Conservation (phyloP, 2,888 invertebrate genomes). For the Drosophila paracracens region DNA sequence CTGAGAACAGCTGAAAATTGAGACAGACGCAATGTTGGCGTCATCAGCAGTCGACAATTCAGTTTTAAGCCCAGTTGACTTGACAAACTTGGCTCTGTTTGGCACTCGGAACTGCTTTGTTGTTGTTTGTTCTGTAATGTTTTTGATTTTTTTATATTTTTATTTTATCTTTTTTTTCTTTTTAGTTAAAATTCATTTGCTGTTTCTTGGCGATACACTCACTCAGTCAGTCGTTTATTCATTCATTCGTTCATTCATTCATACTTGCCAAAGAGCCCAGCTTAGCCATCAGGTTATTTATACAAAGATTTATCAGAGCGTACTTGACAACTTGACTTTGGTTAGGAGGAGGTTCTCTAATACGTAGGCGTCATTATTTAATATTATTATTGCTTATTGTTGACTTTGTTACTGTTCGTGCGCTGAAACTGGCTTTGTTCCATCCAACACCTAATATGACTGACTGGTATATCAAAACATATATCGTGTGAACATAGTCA, state of each 20-base stretch:
- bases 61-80: slow-evolving; percentile 44
- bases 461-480: slow-evolving; percentile 1
- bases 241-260: slow-evolving; percentile 45
- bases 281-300: slow-evolving; percentile 66
- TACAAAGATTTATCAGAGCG: slow-evolving; percentile 47
- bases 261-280: slow-evolving; percentile 35
- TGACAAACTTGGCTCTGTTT: slow-evolving; percentile 74
- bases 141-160: slow-evolving; percentile 5
- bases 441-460: slow-evolving; percentile 11
- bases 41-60: slow-evolving; percentile 55
- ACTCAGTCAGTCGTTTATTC: slow-evolving; percentile 51
- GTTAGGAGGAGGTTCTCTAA: slow-evolving; percentile 24
- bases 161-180: slow-evolving; percentile 38
- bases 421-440: slow-evolving; percentile 14
- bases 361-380: slow-evolving; percentile 55
- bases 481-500: background rate
- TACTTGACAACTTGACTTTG: slow-evolving; percentile 66
- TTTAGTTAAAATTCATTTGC: slow-evolving; percentile 59
- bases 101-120: slow-evolving; percentile 69
- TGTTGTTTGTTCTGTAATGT: slow-evolving; percentile 43
- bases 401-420: slow-evolving; percentile 12
- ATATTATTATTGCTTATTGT: slow-evolving; percentile 35
- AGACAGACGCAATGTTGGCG: slow-evolving; percentile 63
- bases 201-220: slow-evolving; percentile 47
- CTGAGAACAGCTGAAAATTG: slow-evolving; percentile 70